Evolutionary conservation across 2,113 vertebrate genomes (phyloP).

Genomic region (Antigone vipio): DNA sequence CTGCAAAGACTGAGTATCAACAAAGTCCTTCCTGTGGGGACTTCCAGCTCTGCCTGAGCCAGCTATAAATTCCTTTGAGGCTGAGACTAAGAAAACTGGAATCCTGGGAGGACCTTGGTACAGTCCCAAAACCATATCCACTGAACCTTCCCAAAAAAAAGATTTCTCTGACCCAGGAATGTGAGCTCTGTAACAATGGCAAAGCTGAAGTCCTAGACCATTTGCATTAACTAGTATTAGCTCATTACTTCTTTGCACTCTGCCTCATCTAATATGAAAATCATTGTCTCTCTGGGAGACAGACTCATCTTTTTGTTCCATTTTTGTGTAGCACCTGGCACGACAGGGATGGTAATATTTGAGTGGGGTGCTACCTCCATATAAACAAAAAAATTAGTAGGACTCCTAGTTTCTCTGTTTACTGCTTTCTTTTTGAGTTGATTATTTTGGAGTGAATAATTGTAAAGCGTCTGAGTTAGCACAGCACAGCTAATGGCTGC

Average conservation of each 20-base stretch:
- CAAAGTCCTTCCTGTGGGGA: conserved; percentile 42
- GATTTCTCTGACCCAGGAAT: conserved; percentile 29
- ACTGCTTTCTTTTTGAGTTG: neutral
- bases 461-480: neutral
- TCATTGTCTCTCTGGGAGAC: neutral
- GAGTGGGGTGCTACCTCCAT: neutral
- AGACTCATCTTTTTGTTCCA: neutral
- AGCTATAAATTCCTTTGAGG: conserved; percentile 52
- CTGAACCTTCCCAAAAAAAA: conserved; percentile 32
- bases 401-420: neutral
- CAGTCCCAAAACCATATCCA: conserved; percentile 26
- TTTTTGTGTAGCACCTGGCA: neutral
- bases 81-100: conserved; percentile 59
- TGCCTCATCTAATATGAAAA: neutral
- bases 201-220: neutral
- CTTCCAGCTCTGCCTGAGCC: conserved; percentile 22
- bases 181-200: conserved; percentile 19
- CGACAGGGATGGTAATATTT: neutral
- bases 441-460: neutral
- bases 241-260: neutral
- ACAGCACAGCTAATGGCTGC: neutral
- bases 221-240: conserved; percentile 9
- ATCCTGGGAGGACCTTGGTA: conserved; percentile 61
- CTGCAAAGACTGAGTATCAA: conserved; percentile 39
- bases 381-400: neutral